Base-by-base conservation (phyloP, 2,888 invertebrate species). In the Hirtodrosophila trivittata region DNA sequence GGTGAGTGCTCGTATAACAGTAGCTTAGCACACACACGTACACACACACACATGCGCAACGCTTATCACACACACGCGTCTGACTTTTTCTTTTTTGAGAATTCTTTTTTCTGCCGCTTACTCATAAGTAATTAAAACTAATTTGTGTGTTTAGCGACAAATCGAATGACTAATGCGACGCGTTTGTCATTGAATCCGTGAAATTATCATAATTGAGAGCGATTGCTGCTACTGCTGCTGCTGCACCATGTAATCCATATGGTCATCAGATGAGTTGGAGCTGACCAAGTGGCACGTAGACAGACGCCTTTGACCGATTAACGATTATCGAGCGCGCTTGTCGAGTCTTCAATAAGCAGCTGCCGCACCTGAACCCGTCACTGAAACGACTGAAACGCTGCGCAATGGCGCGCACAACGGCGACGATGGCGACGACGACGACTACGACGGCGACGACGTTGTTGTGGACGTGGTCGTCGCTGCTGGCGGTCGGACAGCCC, bases 351-450 rank as follows among this genome's bases (percentile, higher is more conserved):
- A 30, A 41, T 43, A 14, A 52, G 43, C 66, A 66, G 66, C 85
- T 67, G 82, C 86, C 81, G 72, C 82, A 85, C 87, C 87, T 86
- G 87, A 82, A 78, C 83, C 73, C 87, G 86, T 70, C 82, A 70
- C 85, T 64, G 55, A 66, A 68, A 68, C 80, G 73, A 78, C 86
- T 82, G 66, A 74, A 80, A 54, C 52, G 82, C 56, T 66, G 77
- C 62, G 59, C 45, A 62, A 21, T 47, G 54, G 14, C 25, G 47
- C 41, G 64, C 66, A 39, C 39, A 10, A 32, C 18, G 28, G 9
- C 30, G 35, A 52, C 70, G 14, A 12, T 21, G 14, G 16, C 33
- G 67, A 49, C 52, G 28, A 28, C 28, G 28, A 2, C 28, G 28
- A 28, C 28, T 9, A n/a, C 28, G 9, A 28, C 28, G 28, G 9